Evolutionary conservation across 2,888 invertebrate species (phyloP), one percentile per base, ranked within the genome.

Genomic region (Hyposoter didymator): DNA sequence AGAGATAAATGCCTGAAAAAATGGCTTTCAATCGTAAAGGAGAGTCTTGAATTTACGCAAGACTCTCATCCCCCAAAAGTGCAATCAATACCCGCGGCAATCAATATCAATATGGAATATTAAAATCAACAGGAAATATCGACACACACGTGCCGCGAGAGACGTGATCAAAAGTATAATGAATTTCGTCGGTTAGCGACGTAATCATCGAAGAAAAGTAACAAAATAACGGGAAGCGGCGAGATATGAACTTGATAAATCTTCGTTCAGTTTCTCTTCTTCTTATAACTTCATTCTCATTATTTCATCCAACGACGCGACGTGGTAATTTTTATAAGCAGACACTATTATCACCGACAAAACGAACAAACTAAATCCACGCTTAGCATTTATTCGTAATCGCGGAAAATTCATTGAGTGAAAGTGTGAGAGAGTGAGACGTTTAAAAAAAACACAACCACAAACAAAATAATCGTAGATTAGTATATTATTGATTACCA

Each of bases 401-500:
- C 80, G 79, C 82, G 76, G 47, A 70, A 88, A 74, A 78, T 14
- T 69, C 19, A 76, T 39, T 39, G 52, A 49, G 49, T 35, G 66
- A 70, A 66, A 78, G 47, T 19, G 45, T 39, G 70, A 70, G 69
- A 75, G 83, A 82, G 52, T 52, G 55, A 62, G 22, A 75, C 14
- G 49, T 14, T 17, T 49, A 17, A 66, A 83, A 45, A 45, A 72
- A 70, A 80, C 35, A 35, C 1, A 39, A 73, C n/a, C n/a, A n/a
- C 14, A 49, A 66, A 80, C 72, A 81, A 80, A 79, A 79, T 75
- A 75, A 82, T 89, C 88, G 88, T 91, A 91, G 90, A 89, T 82
- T 90, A 91, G 88, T 75, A 73, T 72, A 76, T 84, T 88, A 90
- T 90, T 88, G 87, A 90, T 87, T 59, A 28, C 28, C 59, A 28